These are phyloP conservation scores for Boleophthalmus pectinirostris DNA, from an alignment of 2,113 vertebrate species.

Conservation along the genomic window DNA sequence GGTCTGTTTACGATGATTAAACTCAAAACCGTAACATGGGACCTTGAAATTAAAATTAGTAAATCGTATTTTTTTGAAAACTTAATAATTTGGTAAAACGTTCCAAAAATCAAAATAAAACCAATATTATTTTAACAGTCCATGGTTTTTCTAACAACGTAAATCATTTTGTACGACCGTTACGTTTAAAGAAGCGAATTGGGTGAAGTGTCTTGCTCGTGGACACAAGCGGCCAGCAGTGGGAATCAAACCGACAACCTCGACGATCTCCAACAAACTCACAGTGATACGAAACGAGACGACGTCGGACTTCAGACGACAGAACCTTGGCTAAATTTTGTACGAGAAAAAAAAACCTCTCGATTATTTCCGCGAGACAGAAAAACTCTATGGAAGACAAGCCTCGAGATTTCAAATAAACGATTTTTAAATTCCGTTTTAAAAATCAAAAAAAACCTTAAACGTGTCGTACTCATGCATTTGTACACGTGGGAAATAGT, in stretches of 20 bases:
- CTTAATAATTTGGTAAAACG: too few relatives aligned
- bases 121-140: too few relatives aligned
- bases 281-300: neutral
- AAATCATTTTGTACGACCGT: neutral
- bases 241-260: neutral
- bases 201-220: neutral
- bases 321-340: neutral
- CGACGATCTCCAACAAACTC: neutral
- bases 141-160: neutral
- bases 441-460: neutral
- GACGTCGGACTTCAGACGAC: neutral
- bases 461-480: constrained; percentile 48
- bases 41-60: too few relatives aligned
- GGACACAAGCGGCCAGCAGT: neutral
- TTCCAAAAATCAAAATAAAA: too few relatives aligned
- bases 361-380: neutral
- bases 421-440: neutral
- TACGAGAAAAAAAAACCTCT: neutral
- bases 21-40: too few relatives aligned
- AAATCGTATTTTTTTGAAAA: too few relatives aligned
- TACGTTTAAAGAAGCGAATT: neutral
- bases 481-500: constrained; percentile 1
- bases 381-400: neutral
- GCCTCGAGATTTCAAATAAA: neutral
- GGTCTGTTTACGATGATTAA: too few relatives aligned